Conservation (phyloP, 1,140 invertebrate species). For the Episyrphus balteatus region DNA sequence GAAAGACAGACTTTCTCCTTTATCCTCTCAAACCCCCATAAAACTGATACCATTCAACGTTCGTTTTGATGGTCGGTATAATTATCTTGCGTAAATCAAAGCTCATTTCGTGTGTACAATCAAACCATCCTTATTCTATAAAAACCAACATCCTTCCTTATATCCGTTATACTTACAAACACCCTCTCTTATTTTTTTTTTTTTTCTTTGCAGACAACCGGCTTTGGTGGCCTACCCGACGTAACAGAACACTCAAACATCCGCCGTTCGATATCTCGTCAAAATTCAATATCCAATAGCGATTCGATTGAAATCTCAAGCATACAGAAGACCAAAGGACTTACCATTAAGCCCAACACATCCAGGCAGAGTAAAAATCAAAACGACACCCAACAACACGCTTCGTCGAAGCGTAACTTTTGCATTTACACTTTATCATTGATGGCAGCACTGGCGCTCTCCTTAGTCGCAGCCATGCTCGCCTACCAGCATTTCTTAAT, state of each 20-base stretch:
- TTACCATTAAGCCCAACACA: conserved; percentile 9
- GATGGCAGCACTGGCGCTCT: conserved; percentile 25
- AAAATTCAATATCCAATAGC: conserved; percentile 34
- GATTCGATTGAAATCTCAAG: conserved; percentile 25
- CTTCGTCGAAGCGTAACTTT: conserved; percentile 16
- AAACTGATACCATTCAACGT: too few relatives aligned
- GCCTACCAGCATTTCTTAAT: conserved; percentile 34
- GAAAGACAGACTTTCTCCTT: too few relatives aligned
- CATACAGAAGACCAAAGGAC: conserved; percentile 29
- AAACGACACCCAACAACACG: conserved; percentile 10
- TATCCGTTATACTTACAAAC: too few relatives aligned
- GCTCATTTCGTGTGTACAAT: too few relatives aligned
- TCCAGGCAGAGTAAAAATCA: conserved; percentile 15
- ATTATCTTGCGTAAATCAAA: too few relatives aligned
- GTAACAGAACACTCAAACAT: conserved; percentile 36
- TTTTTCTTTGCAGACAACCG: conserved; percentile 28
- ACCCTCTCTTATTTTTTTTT: neutral
- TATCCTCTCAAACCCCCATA: too few relatives aligned
- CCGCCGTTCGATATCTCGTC: conserved; percentile 30
- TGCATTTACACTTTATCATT: conserved; percentile 26
- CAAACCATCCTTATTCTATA: too few relatives aligned
- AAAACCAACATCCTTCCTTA: too few relatives aligned
- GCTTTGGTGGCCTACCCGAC: conserved; percentile 33
- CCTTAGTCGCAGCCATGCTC: conserved; percentile 26
- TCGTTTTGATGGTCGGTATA: too few relatives aligned